Base-by-base conservation (phyloP, 2,888 invertebrate genomes). In the Galeopsomyia nigrocyanea region DNA sequence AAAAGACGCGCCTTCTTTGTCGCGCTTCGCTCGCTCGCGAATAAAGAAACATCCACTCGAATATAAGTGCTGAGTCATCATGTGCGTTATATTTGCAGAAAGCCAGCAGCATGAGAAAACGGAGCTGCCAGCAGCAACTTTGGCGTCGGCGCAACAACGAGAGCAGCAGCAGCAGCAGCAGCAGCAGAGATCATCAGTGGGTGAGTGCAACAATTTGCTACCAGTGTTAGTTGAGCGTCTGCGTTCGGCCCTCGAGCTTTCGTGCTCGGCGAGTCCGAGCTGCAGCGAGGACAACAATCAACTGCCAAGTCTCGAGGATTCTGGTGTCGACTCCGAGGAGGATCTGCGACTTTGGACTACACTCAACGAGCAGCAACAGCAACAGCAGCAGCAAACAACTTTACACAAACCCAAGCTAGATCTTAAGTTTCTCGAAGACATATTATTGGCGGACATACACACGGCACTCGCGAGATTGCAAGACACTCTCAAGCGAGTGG, bases 401-500 rank as follows among this genome's bases (percentile, higher is more conserved):
- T 0, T 13, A 3, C 47, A 19, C 19, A 79, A 75, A 78, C 85
- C 78, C 77, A 84, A 79, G 84, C 85, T 81, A 80, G 88, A 82
- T 80, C 82, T 83, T 79, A 85, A 84, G 85, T 88, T 83, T 78
- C 84, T 79, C 77, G 91, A 91, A 75, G 90, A 91, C 51, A 89
- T 91, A 80, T 89, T 94, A 10, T 88, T 94, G 56, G 90, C 91
- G 31, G 95, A 96, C 83, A 93, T 95, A 71, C 92, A 94, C 71
- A 90, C 91, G 78, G 94, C 95, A 39, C 88, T 96, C 47, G 90
- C 90, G 70, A 91, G 93, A 57, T 88, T 96, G 74, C 92, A 94
- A 77, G 91, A 91, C 70, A 94, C 94, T 3, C 87, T 95, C 9
- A 88, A 89, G 31, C 64, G 89, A 81, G 81, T 89, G 50, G 84